phyloP scores from a whole-genome alignment of 2,888 invertebrate genomes.

The Pherbina coryleti region DNA sequence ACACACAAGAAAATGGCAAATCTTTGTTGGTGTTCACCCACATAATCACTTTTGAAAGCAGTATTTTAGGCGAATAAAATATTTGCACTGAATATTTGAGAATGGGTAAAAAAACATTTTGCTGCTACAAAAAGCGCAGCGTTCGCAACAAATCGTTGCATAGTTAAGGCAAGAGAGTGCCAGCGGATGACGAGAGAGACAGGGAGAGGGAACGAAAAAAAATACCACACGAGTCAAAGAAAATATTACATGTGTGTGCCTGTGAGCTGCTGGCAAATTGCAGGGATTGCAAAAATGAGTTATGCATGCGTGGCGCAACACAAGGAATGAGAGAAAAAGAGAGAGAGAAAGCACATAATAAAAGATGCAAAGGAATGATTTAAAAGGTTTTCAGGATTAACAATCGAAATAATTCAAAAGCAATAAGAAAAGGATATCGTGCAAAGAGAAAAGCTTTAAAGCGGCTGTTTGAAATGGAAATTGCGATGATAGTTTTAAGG shows the following conservation, averaged over 20 bases:
- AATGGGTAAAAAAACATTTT: constrained; percentile 14
- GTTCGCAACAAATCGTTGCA: constrained; percentile 36
- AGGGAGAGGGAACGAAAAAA: background rate
- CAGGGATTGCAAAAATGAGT: constrained; percentile 45
- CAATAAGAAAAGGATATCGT: too few species aligned
- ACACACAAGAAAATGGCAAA: background rate
- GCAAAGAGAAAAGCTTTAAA: background rate
- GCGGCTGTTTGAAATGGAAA: background rate
- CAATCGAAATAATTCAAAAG: too few species aligned
- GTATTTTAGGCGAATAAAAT: constrained; percentile 38
- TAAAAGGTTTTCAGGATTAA: too few species aligned
- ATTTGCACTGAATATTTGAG: constrained; percentile 21
- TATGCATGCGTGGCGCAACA: constrained; percentile 22
- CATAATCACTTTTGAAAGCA: constrained; percentile 37
- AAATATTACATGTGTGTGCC: constrained; percentile 1
- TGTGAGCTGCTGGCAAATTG: constrained; percentile 40
- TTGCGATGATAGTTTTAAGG: background rate
- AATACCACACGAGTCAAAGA: background rate
- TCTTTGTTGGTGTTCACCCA: background rate
- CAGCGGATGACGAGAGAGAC: too few species aligned
- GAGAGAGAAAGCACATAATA: constrained; percentile 5
- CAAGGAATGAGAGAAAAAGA: too few species aligned
- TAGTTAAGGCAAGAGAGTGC: background rate
- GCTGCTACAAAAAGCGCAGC: constrained; percentile 33
- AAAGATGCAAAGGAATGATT: constrained; percentile 34